Percentiles rank a stretch among this genome's conserved stretches.
Conservation (phyloP, 1,140 invertebrate species). For the Pseudobourletiella spinata region DNA sequence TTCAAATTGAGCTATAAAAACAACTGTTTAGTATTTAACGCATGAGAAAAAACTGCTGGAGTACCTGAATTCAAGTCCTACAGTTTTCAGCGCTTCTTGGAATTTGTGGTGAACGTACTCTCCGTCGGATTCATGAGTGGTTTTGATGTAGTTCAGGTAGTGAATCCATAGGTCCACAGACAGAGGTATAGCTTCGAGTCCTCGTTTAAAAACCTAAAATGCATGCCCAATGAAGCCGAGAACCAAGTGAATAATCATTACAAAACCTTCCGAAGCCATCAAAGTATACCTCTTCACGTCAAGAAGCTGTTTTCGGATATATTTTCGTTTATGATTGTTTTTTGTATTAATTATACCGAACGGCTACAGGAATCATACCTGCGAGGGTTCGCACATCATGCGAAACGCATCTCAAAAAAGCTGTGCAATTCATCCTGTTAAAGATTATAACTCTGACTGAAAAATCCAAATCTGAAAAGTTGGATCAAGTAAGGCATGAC, state of each 20-base stretch:
- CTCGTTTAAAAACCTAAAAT: slow-evolving; percentile 90
- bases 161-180: slow-evolving; percentile 97
- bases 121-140: slow-evolving; percentile 63
- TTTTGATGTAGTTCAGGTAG: slow-evolving; percentile 81
- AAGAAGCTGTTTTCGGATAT: slow-evolving; percentile 10
- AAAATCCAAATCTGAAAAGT: too few species aligned
- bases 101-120: slow-evolving; percentile 70
- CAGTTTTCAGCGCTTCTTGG: slow-evolving; percentile 74
- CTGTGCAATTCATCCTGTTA: slow-evolving; percentile 29
- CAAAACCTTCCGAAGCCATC: too few species aligned
- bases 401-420: slow-evolving; percentile 26
- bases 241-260: too few species aligned
- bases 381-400: slow-evolving; percentile 24
- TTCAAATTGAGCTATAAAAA: too few species aligned
- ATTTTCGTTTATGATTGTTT: slow-evolving; percentile 15
- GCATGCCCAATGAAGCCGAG: too few species aligned
- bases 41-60: too few species aligned
- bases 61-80: slow-evolving; percentile 88
- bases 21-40: too few species aligned
- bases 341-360: slow-evolving; percentile 17
- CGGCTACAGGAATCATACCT: slow-evolving; percentile 28
- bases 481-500: too few species aligned
- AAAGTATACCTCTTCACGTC: too few species aligned
- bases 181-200: slow-evolving; percentile 90
- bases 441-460: slow-evolving; percentile 32